Conservation (phyloP, 2,113 vertebrate genomes). For the Lipophrys pholis region DNA sequence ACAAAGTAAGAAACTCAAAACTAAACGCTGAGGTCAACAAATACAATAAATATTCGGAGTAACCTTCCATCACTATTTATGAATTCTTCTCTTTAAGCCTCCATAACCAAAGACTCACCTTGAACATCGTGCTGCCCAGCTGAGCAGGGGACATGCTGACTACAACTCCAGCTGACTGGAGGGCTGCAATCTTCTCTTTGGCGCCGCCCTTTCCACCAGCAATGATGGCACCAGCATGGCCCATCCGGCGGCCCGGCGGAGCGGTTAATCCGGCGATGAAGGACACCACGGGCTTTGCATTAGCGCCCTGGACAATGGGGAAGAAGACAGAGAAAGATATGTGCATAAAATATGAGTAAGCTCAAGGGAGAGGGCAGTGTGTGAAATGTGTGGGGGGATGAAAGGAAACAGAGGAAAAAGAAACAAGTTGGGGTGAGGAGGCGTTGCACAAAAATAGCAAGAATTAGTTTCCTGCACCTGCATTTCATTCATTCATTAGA, state of each 20-base stretch:
- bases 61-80: neutral
- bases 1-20: too few species aligned
- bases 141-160: slow-evolving; percentile 99
- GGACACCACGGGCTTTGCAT: slow-evolving; percentile 95
- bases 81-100: neutral
- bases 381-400: slow-evolving; percentile 1
- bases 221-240: slow-evolving; percentile 97
- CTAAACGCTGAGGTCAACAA: neutral
- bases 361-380: slow-evolving; percentile 10
- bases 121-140: slow-evolving; percentile 96
- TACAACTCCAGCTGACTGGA: slow-evolving; percentile 93
- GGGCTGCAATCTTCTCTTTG: slow-evolving; percentile 97
- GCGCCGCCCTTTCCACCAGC: slow-evolving; percentile 98
- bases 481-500: slow-evolving; percentile 72
- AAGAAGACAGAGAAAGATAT: slow-evolving; percentile 3
- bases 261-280: slow-evolving; percentile 98
- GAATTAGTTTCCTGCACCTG: slow-evolving; percentile 54
- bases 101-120: slow-evolving; percentile 82
- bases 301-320: slow-evolving; percentile 84
- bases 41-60: neutral
- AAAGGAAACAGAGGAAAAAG: slow-evolving; percentile 9
- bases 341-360: neutral
- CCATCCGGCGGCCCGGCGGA: slow-evolving; percentile 96
- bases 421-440: neutral
- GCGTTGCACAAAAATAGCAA: slow-evolving; percentile 12